These are phyloP conservation scores for Arnoldichthys spilopterus DNA, from an alignment of 2,797 vertebrate genomes.

Conservation along the genomic window DNA sequence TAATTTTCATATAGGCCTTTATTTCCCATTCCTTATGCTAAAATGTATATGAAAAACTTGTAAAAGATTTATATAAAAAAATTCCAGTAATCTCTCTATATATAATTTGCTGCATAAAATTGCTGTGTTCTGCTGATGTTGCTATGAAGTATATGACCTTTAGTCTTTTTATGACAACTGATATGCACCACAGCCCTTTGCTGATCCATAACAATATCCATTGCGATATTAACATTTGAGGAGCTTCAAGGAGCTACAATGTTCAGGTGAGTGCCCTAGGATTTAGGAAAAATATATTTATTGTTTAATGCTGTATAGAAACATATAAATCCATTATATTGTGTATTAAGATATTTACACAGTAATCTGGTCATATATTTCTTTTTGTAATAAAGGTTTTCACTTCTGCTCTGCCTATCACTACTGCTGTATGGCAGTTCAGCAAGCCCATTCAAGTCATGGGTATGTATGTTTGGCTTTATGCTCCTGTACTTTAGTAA, in stretches of 20 bases:
- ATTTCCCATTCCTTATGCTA: no score
- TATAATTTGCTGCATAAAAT: not conserved
- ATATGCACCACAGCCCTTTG: conserved; percentile 1
- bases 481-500: not conserved
- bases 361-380: not conserved
- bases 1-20: no score
- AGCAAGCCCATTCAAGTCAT: conserved; percentile 68
- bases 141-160: conserved; percentile 68
- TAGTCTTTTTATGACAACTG: conserved; percentile 60
- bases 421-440: conserved; percentile 64
- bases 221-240: conserved; percentile 43
- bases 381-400: conserved; percentile 63
- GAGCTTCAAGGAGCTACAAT: conserved; percentile 59
- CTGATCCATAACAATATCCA: conserved; percentile 4
- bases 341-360: not conserved
- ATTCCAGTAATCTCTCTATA: not conserved
- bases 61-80: not conserved
- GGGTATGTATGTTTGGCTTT: conserved; percentile 67
- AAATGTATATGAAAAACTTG: no score
- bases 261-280: conserved; percentile 68
- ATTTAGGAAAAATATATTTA: not conserved
- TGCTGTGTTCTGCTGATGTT: conserved; percentile 13
- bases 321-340: not conserved
- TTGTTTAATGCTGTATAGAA: not conserved
- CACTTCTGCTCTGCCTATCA: conserved; percentile 63